Conservation (phyloP, 1,140 invertebrate species). For the Panagrolaimus sp. region DNA sequence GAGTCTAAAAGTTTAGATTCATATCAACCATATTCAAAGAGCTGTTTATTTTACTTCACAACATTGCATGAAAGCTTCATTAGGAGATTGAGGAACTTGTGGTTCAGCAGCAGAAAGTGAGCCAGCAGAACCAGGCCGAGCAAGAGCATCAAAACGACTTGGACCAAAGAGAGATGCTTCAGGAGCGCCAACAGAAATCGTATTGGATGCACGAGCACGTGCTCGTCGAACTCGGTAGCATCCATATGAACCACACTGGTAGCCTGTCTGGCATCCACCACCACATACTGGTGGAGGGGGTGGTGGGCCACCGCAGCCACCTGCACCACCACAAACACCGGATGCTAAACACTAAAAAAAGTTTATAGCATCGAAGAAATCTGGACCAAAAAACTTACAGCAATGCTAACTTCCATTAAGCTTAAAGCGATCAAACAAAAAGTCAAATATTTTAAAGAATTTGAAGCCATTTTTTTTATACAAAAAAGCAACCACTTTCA, state of each 20-base stretch:
- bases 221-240: conserved; percentile 24
- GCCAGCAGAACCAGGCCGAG: background rate
- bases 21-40: no score
- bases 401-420: background rate
- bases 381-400: no score
- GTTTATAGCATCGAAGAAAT: no score
- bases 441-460: no score
- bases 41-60: no score
- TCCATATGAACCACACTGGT: conserved; percentile 26
- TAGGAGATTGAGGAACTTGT: conserved; percentile 19
- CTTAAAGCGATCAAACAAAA: no score
- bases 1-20: conserved; percentile 35
- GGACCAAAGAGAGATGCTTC: background rate
- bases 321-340: background rate
- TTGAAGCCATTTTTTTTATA: no score
- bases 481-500: no score
- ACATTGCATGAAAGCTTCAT: conserved; percentile 46
- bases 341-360: background rate
- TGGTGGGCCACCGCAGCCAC: background rate
- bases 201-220: conserved; percentile 32
- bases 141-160: background rate
- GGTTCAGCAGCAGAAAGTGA: background rate
- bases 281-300: conserved; percentile 19
- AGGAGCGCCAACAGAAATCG: conserved; percentile 1
- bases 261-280: conserved; percentile 22